Evolutionary conservation across 2,113 vertebrate species (phyloP).

Genomic region (Atlantisia rogersi): DNA sequence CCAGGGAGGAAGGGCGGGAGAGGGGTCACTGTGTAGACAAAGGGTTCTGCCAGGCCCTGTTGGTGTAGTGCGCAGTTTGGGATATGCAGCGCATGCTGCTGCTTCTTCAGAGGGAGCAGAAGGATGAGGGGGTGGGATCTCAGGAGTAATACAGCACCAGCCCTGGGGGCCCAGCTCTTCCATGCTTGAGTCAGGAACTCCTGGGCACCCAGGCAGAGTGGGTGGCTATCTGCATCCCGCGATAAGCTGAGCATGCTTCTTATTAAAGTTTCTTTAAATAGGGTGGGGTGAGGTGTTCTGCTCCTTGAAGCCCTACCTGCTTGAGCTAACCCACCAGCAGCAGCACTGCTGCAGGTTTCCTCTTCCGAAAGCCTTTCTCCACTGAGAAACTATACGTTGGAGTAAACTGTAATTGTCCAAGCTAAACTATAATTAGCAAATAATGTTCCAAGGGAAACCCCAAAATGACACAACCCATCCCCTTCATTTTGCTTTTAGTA

Average conservation of each 20-base stretch:
- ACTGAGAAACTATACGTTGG: too few species aligned
- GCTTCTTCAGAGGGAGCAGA: background rate
- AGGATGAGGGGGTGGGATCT: background rate
- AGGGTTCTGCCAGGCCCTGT: background rate
- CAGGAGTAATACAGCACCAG: too few species aligned
- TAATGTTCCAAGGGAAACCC: background rate
- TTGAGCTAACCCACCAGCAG: background rate
- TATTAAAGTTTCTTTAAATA: background rate
- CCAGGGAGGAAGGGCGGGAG: background rate
- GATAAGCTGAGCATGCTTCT: background rate
- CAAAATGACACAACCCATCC: too few species aligned
- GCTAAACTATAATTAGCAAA: background rate
- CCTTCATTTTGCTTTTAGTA: background rate
- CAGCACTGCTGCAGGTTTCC: background rate
- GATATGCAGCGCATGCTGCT: fast-evolving
- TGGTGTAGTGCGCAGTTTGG: fast-evolving
- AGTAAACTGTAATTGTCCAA: too few species aligned
- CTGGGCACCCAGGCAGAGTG: too few species aligned
- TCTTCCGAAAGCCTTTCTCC: background rate
- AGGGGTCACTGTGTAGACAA: background rate
- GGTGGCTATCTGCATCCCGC: background rate
- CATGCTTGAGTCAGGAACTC: background rate
- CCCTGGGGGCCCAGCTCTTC: background rate
- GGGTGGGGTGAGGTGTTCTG: background rate
- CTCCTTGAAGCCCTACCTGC: background rate